These are phyloP conservation scores for Rhagonycha lutea DNA, from an alignment of 2,888 invertebrate genomes.

Conservation along the genomic window DNA sequence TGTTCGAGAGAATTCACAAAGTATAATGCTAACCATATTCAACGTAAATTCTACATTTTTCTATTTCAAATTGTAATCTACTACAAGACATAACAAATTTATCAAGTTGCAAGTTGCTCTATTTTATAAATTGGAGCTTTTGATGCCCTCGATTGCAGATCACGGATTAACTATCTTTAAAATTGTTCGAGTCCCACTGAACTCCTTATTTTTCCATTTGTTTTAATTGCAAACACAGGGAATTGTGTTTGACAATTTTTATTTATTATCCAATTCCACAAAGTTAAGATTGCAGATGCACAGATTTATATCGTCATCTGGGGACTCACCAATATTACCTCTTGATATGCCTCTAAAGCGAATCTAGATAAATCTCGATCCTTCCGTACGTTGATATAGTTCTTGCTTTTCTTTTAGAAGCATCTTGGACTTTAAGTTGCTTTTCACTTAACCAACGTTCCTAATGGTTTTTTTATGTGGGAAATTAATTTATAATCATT, in stretches of 20 bases:
- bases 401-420: background rate
- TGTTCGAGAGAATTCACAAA: background rate
- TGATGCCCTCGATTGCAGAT: background rate
- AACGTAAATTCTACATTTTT: background rate
- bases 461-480: too few species aligned
- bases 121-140: background rate
- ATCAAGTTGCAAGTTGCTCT: background rate
- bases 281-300: background rate
- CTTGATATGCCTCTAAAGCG: background rate
- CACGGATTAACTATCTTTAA: background rate
- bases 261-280: background rate
- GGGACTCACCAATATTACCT: background rate
- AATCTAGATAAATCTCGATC: background rate
- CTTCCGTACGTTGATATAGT: background rate
- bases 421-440: background rate
- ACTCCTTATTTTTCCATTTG: background rate
- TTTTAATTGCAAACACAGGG: background rate
- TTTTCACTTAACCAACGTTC: too few species aligned
- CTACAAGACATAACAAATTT: background rate
- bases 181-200: too few species aligned
- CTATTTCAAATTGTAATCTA: background rate
- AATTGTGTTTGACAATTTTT: background rate
- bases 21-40: background rate
- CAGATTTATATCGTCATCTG: background rate
- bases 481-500: background rate